phyloP scores from a whole-genome alignment of 2,113 vertebrate species.

The Pterocles burchelli region DNA sequence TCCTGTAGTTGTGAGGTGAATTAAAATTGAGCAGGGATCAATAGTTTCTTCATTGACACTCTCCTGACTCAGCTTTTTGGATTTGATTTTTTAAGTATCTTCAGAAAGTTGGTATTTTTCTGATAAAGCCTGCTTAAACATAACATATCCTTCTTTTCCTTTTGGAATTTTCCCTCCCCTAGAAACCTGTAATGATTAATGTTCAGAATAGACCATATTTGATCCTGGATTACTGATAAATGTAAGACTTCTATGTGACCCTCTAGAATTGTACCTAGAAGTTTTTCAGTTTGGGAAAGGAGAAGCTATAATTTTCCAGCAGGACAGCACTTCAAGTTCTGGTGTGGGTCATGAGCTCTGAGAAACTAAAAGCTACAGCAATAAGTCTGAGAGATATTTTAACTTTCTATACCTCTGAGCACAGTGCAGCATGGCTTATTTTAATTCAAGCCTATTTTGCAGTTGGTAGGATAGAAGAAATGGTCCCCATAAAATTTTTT shows the following conservation, averaged over 20 bases:
- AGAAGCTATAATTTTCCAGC: not conserved
- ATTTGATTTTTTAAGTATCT: not conserved
- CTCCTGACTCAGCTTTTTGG: not conserved
- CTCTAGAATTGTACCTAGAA: not conserved
- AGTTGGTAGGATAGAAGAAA: constrained; percentile 25
- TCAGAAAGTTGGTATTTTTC: not conserved
- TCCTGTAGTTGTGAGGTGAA: not conserved
- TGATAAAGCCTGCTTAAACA: not conserved
- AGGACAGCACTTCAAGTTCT: not conserved
- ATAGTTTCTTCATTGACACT: not conserved
- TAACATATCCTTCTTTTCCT: not conserved
- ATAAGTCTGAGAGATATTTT: not conserved
- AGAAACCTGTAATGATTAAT: not conserved
- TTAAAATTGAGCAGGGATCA: not conserved
- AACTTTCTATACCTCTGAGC: not conserved
- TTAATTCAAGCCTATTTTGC: constrained; percentile 48
- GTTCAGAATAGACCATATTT: not conserved
- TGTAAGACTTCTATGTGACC: not conserved
- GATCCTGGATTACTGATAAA: not conserved
- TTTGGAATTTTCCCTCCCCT: not conserved
- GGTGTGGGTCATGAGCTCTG: not conserved
- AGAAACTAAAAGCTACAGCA: not conserved
- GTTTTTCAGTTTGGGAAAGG: not conserved
- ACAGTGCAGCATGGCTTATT: not conserved
- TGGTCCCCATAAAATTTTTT: constrained; percentile 10